phyloP scores from a whole-genome alignment of 92 coral and sea anemone species.

The Scolanthus callimorphus region DNA sequence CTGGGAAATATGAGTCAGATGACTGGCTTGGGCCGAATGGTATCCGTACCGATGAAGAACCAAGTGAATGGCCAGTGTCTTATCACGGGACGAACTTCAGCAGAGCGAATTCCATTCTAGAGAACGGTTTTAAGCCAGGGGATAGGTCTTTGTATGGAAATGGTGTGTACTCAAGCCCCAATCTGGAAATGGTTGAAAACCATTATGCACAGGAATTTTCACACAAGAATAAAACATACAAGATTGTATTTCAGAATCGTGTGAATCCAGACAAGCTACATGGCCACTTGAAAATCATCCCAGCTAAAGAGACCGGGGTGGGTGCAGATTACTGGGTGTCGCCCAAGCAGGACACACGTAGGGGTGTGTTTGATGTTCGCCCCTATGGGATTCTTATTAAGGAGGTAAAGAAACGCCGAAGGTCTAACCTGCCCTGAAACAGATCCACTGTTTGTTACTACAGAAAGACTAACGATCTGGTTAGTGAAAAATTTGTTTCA shows the following conservation, averaged over 20 bases:
- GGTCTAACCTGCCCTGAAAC: too few species aligned
- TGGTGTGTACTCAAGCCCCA: conserved; percentile 64
- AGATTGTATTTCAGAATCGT: conserved; percentile 64
- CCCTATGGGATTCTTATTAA: conserved; percentile 59
- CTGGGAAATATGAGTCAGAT: conserved; percentile 10
- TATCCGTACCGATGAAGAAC: conserved; percentile 34
- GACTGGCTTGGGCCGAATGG: conserved; percentile 71
- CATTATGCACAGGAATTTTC: conserved; percentile 38
- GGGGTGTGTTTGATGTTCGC: conserved; percentile 31
- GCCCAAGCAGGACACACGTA: conserved; percentile 15
- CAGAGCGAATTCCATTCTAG: conserved; percentile 20
- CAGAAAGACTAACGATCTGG: too few species aligned
- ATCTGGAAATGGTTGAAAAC: conserved; percentile 36
- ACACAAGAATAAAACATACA: conserved; percentile 35
- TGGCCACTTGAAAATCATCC: conserved; percentile 27
- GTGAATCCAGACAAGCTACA: conserved; percentile 46
- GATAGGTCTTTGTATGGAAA: conserved; percentile 21
- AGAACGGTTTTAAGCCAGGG: conserved; percentile 23
- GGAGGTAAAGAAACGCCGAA: too few species aligned
- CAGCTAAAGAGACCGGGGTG: conserved; percentile 30
- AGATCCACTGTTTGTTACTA: too few species aligned
- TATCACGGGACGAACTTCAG: conserved; percentile 52
- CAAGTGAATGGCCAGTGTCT: conserved; percentile 72
- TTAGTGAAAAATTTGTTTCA: too few species aligned
- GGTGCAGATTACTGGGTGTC: too few species aligned